These are phyloP conservation scores for Taeniopygia guttata DNA, from an alignment of 2,797 vertebrate genomes.

Conservation along the genomic window DNA sequence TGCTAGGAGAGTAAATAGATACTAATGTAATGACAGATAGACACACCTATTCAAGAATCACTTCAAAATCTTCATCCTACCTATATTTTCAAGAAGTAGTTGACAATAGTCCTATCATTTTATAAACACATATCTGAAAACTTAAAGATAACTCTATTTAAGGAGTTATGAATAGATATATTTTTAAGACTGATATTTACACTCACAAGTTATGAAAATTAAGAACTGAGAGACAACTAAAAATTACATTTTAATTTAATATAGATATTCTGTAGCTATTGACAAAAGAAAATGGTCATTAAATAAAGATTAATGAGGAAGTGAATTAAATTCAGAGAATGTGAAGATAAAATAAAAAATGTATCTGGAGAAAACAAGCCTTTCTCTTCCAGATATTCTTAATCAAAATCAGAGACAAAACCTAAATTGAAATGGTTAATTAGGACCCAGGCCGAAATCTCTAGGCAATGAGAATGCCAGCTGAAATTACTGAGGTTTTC, in stretches of 20 bases:
- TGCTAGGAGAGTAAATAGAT: neutral
- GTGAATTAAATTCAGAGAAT: conserved; percentile 1
- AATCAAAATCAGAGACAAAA: conserved; percentile 38
- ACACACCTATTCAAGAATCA: neutral
- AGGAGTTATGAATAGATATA: neutral
- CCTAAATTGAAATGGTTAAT: conserved; percentile 49
- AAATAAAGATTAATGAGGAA: conserved; percentile 33
- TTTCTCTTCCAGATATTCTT: conserved; percentile 25
- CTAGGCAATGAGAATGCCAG: neutral
- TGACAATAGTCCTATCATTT: neutral
- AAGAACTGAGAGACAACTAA: neutral
- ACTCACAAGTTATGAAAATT: neutral
- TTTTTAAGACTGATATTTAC: neutral
- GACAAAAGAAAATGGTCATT: neutral
- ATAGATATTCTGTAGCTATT: neutral
- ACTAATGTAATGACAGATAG: neutral
- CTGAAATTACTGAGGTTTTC: conserved; percentile 15
- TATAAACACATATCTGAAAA: neutral
- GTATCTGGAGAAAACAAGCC: conserved; percentile 14
- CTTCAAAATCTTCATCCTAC: neutral
- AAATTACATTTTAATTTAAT: neutral
- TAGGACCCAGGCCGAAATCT: neutral
- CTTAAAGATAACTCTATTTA: neutral
- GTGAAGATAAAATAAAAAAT: conserved; percentile 13
- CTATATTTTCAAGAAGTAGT: neutral